Base-by-base conservation (phyloP, 2,888 invertebrate genomes). In the Spialia ferax region DNA sequence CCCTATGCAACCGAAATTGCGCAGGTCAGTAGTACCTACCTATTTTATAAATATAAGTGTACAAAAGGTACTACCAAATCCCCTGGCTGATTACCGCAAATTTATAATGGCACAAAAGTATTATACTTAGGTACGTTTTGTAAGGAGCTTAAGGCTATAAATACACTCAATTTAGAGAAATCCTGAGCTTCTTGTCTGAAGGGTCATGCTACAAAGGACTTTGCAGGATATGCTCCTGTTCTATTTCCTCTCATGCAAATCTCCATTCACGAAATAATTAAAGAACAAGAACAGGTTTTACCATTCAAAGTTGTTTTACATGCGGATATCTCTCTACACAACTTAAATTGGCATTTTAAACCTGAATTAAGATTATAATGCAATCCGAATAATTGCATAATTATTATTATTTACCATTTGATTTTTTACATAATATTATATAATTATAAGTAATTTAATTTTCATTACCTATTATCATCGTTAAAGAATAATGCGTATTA, bases 221-320 rank as follows among this genome's bases (percentile, higher is more conserved):
- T 59, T 54, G 38, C 66, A 66, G 66, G 60, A 66, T 60, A 66
- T 66, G 59, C 52, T 54, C 20, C 26, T 20, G 26, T 18, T 66
- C 52, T 66, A 66, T 66, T 59, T 60, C 60, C 65, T 60, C 42
- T 60, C 48, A 57, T 26, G 59, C 60, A 60, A 38, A 60, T 38
- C 52, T 42, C 42, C 38, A 66, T 66, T 66, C 65, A 66, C 65
- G 23, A 57, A 66, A 60, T 66, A 59, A 65, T 65, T 59, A 54
- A 65, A 60, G 59, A 66, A 54, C 60, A 15, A 38, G 60, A 66
- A 66, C 64, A 57, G 64, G 64, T 65, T 65, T 65, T 18, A 50
- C 38, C 64, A 65, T 64, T 57, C 57, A 57, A 57, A 65, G 32
- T 65, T 65, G 50, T 56, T 65, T 65, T 59, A 59, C 52, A 65